Evolutionary conservation across 2,113 vertebrate genomes (phyloP).

Genomic region (Aspidoscelis tigris): DNA sequence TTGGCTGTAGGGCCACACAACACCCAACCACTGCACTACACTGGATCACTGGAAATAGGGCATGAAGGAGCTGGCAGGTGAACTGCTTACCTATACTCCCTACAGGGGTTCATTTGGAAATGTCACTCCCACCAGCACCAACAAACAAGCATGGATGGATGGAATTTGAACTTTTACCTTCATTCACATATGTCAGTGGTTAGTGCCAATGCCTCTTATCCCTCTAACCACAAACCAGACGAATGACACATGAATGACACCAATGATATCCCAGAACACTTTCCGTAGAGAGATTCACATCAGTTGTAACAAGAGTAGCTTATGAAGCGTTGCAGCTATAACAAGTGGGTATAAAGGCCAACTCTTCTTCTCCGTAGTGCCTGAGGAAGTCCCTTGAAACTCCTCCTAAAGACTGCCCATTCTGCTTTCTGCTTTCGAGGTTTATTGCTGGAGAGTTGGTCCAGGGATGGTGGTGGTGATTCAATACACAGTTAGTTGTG

Average conservation of each 20-base stretch:
- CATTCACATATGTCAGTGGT: neutral
- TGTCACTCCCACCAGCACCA: neutral
- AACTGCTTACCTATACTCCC: too few species aligned
- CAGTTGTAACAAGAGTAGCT: too few species aligned
- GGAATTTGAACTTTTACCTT: neutral
- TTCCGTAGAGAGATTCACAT: neutral
- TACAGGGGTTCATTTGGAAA: neutral
- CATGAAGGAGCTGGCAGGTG: too few species aligned
- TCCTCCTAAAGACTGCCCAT: neutral
- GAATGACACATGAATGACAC: neutral
- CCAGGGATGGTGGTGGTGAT: too few species aligned
- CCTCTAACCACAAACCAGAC: neutral
- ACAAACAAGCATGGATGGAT: too few species aligned
- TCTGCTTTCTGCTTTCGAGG: neutral
- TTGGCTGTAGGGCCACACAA: too few species aligned
- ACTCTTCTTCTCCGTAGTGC: too few species aligned
- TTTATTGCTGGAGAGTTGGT: too few species aligned
- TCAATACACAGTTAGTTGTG: too few species aligned
- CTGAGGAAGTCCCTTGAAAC: neutral
- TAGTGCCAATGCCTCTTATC: neutral
- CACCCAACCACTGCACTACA: too few species aligned
- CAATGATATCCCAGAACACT: neutral
- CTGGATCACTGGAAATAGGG: too few species aligned
- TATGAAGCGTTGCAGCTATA: neutral
- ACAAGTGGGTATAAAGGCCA: too few species aligned